These are phyloP conservation scores for Pachycephus smyrnensis DNA, from an alignment of 2,888 invertebrate species.

Conservation along the genomic window DNA sequence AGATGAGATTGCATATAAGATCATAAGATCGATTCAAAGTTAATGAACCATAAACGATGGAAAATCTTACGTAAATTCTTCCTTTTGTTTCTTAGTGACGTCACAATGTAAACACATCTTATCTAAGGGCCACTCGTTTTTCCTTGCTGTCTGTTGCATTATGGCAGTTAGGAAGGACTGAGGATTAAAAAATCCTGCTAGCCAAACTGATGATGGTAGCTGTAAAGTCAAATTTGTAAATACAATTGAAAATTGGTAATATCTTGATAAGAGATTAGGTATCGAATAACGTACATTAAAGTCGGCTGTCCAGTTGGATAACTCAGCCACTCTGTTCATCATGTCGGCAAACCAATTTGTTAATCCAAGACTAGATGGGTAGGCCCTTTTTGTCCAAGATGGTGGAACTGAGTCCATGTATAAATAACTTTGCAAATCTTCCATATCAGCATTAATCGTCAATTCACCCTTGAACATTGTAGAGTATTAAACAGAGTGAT, in stretches of 20 bases:
- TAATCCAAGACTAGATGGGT: constrained; percentile 87
- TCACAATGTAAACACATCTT: constrained; percentile 96
- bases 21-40: background rate
- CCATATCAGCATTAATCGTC: constrained; percentile 94
- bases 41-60: background rate
- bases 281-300: constrained; percentile 72
- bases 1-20: background rate
- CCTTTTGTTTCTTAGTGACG: constrained; percentile 88
- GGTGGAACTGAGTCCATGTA: constrained; percentile 92
- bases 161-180: constrained; percentile 97
- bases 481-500: background rate
- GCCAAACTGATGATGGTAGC: constrained; percentile 90
- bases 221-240: constrained; percentile 50
- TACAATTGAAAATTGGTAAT: constrained; percentile 7
- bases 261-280: background rate
- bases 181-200: constrained; percentile 96
- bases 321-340: constrained; percentile 80
- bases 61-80: constrained; percentile 80
- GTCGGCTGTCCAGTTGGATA: constrained; percentile 90
- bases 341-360: constrained; percentile 92
- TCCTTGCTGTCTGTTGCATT: constrained; percentile 96
- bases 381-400: constrained; percentile 87
- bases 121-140: constrained; percentile 96
- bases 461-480: constrained; percentile 80
- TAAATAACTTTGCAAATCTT: constrained; percentile 84